Conservation (phyloP, 2,113 vertebrate species). For the Heteronetta atricapilla region DNA sequence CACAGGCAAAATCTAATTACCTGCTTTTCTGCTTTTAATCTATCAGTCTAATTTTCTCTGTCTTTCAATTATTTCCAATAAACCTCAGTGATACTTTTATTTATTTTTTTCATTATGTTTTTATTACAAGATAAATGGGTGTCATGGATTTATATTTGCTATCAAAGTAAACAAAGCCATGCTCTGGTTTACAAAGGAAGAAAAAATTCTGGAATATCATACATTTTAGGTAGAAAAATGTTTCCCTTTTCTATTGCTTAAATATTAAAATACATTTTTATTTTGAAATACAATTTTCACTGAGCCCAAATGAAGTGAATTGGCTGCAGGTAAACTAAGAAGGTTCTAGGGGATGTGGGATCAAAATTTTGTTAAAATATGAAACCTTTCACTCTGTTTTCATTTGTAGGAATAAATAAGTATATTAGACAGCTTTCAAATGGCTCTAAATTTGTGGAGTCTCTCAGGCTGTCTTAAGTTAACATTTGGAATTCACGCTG, state of each 20-base stretch:
- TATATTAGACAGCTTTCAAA: not conserved
- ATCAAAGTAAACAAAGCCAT: not conserved
- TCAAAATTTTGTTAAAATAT: not conserved
- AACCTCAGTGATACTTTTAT: not conserved
- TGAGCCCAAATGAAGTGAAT: not conserved
- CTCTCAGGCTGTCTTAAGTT: not conserved
- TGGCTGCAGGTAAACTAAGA: not conserved
- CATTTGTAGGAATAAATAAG: not conserved
- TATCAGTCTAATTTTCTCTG: not conserved
- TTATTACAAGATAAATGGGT: not conserved
- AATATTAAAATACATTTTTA: not conserved
- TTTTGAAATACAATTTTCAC: not conserved
- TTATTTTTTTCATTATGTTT: not conserved
- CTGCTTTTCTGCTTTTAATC: conserved; percentile 22
- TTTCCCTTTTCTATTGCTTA: not conserved
- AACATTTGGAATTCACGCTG: not conserved
- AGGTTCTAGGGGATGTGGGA: not conserved
- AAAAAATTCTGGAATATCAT: not conserved
- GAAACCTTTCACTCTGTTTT: not conserved
- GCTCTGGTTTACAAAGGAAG: not conserved
- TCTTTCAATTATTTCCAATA: conserved; percentile 13
- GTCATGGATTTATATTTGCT: not conserved
- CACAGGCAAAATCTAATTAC: not conserved
- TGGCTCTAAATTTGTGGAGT: not conserved
- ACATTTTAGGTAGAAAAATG: not conserved